These are phyloP conservation scores for Ochlodes sylvanus DNA, from an alignment of 2,888 invertebrate genomes.

Conservation along the genomic window DNA sequence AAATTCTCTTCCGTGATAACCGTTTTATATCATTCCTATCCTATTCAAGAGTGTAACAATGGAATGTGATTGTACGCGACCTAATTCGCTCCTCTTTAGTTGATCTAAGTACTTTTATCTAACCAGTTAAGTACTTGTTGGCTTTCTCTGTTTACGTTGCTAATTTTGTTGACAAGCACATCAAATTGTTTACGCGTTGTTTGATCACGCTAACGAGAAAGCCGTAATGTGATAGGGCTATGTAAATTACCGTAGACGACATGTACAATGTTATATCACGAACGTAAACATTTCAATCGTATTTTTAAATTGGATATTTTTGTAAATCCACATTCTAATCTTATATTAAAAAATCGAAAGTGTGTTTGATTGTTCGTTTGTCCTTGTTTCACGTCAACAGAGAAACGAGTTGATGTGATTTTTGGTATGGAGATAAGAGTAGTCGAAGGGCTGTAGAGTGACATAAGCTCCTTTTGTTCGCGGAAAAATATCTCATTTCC, in stretches of 20 bases:
- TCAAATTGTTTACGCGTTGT: slow-evolving; percentile 43
- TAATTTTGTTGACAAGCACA: slow-evolving; percentile 45
- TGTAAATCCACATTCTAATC: no score
- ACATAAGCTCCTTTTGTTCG: no score
- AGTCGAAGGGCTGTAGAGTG: no score
- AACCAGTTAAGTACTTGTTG: slow-evolving; percentile 22
- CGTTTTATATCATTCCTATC: slow-evolving; percentile 17
- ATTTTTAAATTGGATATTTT: no score
- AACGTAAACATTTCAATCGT: neutral
- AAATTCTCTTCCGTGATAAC: slow-evolving; percentile 17
- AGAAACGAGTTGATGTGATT: no score
- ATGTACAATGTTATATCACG: neutral
- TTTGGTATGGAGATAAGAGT: no score
- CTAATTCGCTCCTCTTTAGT: neutral
- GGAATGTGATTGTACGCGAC: slow-evolving; percentile 9
- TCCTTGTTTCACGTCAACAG: no score
- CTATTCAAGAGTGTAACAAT: slow-evolving; percentile 6
- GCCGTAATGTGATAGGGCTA: slow-evolving; percentile 42
- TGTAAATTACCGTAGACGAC: slow-evolving; percentile 26
- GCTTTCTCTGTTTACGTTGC: slow-evolving; percentile 42
- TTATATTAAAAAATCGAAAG: no score
- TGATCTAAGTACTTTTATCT: neutral
- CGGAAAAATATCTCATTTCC: no score
- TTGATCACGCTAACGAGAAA: slow-evolving; percentile 47
- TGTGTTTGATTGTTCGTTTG: no score